Evolutionary conservation across 1,140 invertebrate species (phyloP).

Genomic region (Apis laboriosa): DNA sequence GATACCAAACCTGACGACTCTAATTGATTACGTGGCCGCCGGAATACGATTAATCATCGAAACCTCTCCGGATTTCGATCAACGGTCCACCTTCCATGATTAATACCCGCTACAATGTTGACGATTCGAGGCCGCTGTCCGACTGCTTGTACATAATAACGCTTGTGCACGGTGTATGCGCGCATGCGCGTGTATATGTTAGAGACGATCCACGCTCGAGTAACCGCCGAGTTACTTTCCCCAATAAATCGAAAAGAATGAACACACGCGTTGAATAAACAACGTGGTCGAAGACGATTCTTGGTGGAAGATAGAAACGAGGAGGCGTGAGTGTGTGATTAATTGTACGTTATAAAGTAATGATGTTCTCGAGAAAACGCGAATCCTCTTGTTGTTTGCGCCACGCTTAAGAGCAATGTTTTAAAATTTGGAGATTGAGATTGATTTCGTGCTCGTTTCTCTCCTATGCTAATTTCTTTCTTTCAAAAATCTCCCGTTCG

Average conservation of each 20-base stretch:
- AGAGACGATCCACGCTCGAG: slow-evolving; percentile 9
- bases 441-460: no score
- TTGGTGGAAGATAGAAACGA: not conserved
- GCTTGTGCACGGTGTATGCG: not conserved
- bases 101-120: slow-evolving; percentile 54
- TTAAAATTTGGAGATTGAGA: no score
- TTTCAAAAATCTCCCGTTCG: no score
- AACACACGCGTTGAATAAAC: slow-evolving; percentile 34
- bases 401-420: no score
- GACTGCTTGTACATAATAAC: no score
- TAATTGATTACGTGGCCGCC: slow-evolving; percentile 56
- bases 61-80: slow-evolving; percentile 41
- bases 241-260: slow-evolving; percentile 50
- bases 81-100: slow-evolving; percentile 43
- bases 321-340: slow-evolving; percentile 6
- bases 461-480: no score
- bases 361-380: not conserved
- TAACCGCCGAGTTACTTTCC: slow-evolving; percentile 38
- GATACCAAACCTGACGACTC: slow-evolving; percentile 39
- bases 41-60: slow-evolving; percentile 51
- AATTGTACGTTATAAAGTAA: slow-evolving; percentile 6
- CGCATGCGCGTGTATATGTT: not conserved
- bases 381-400: not conserved
- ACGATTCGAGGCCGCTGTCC: slow-evolving; percentile 28
- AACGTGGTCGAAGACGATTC: not conserved